phyloP scores from a whole-genome alignment of 1,140 invertebrate genomes.

The Ceratina japonica region DNA sequence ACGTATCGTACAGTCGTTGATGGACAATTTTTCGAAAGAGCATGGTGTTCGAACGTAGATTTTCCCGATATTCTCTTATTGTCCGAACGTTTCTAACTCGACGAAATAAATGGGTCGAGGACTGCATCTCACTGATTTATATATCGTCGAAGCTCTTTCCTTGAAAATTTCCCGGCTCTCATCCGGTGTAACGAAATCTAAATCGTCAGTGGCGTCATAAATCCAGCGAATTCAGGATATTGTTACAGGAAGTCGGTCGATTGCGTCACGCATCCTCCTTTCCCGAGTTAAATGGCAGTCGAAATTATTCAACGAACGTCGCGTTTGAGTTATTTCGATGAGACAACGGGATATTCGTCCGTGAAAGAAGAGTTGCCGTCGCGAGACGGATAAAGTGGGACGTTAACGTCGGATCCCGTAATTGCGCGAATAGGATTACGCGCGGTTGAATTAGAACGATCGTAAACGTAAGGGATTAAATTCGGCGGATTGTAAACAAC shows the following conservation, averaged over 20 bases:
- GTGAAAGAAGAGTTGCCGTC: neutral
- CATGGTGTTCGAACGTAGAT: neutral
- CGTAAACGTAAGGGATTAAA: conserved; percentile 10
- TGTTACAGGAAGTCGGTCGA: conserved; percentile 44
- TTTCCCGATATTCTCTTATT: conserved; percentile 28
- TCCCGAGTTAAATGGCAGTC: conserved; percentile 7
- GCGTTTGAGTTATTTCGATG: conserved; percentile 21
- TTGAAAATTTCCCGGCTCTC: conserved; percentile 35
- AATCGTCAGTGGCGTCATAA: conserved; percentile 36
- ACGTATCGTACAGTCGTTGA: neutral
- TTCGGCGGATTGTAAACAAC: conserved; percentile 27
- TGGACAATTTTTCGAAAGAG: neutral
- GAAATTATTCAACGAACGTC: conserved; percentile 10
- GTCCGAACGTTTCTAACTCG: conserved; percentile 25
- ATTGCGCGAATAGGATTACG: conserved; percentile 26
- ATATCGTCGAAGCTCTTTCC: conserved; percentile 29
- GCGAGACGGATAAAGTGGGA: conserved; percentile 19
- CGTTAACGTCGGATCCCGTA: neutral
- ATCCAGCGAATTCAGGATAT: conserved; percentile 34
- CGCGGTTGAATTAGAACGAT: neutral
- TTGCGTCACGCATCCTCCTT: conserved; percentile 35
- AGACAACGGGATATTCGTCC: neutral
- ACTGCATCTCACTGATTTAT: conserved; percentile 39
- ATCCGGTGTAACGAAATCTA: conserved; percentile 46
- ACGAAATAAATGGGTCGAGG: conserved; percentile 46